Percentiles rank a stretch among this genome's conserved stretches.
These are phyloP conservation scores for Axea sp. DNA, from an alignment of 2,888 invertebrate genomes.

Conservation along the genomic window DNA sequence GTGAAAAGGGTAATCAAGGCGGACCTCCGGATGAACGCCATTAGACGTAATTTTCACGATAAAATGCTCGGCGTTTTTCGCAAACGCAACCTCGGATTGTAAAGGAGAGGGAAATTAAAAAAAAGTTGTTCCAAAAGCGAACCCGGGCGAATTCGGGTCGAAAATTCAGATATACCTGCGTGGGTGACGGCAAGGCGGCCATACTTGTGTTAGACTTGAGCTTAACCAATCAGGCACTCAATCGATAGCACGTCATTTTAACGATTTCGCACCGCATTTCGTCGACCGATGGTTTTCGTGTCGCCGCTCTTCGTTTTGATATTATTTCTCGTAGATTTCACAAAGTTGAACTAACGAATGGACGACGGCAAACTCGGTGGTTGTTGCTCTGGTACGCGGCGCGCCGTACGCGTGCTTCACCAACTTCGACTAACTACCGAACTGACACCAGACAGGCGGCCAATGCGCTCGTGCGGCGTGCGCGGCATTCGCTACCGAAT, in stretches of 20 bases:
- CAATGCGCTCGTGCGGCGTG: slow-evolving; percentile 28
- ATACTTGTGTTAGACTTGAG: slow-evolving; percentile 82
- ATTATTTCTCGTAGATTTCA: neutral
- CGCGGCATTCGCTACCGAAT: slow-evolving; percentile 7
- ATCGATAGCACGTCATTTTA: slow-evolving; percentile 74
- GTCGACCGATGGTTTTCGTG: slow-evolving; percentile 13
- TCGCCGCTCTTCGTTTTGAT: neutral
- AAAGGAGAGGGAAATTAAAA: no score
- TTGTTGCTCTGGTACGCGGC: neutral
- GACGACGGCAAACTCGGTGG: no score
- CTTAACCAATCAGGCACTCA: slow-evolving; percentile 77
- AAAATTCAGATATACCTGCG: slow-evolving; percentile 84
- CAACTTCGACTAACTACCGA: neutral
- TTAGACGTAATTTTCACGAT: neutral
- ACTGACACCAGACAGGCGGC: slow-evolving; percentile 1
- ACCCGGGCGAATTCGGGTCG: neutral
- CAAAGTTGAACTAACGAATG: neutral
- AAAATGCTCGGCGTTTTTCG: no score
- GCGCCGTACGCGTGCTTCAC: neutral
- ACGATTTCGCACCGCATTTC: slow-evolving; percentile 58
- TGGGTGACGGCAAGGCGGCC: slow-evolving; percentile 92
- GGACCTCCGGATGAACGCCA: neutral
- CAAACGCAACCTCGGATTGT: neutral
- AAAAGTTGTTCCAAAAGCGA: neutral
- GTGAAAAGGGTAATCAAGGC: neutral